These are phyloP conservation scores for Trissolcus japonicus DNA, from an alignment of 2,888 invertebrate species.

Conservation along the genomic window DNA sequence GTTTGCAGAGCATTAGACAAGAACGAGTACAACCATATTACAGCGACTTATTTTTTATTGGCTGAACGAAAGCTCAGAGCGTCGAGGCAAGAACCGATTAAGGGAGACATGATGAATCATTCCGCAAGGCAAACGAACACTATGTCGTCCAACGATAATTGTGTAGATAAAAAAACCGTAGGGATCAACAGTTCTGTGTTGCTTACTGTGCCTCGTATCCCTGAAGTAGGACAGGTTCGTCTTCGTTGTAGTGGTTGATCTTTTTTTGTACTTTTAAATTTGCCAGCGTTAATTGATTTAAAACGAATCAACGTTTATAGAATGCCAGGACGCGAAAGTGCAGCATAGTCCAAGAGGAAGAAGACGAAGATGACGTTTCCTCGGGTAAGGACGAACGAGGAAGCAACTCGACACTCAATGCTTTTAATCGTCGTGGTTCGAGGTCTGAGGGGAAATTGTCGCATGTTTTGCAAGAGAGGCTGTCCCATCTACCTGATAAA, in stretches of 20 bases:
- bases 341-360: constrained; percentile 94
- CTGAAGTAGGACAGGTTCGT: constrained; percentile 82
- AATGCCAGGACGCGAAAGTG: constrained; percentile 87
- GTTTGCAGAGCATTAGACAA: constrained; percentile 89
- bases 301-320: constrained; percentile 54
- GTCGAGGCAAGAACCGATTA: constrained; percentile 82
- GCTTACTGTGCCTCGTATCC: constrained; percentile 82
- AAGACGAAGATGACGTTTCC: constrained; percentile 85
- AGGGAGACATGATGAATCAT: constrained; percentile 74
- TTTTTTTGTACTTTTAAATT: not conserved
- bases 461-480: constrained; percentile 81
- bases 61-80: constrained; percentile 93
- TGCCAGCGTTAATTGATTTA: no score
- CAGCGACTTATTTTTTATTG: constrained; percentile 97
- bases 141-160: constrained; percentile 62
- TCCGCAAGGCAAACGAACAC: constrained; percentile 67
- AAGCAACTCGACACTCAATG: constrained; percentile 74
- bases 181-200: constrained; percentile 74
- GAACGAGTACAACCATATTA: constrained; percentile 98
- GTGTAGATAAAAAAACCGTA: constrained; percentile 66
- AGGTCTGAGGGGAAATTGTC: constrained; percentile 89
- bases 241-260: not conserved
- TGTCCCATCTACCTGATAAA: constrained; percentile 80
- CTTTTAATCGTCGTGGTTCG: constrained; percentile 83
- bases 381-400: constrained; percentile 79